Evolutionary conservation across 1,140 invertebrate species (phyloP).

Genomic region (Helicoverpa zea): DNA sequence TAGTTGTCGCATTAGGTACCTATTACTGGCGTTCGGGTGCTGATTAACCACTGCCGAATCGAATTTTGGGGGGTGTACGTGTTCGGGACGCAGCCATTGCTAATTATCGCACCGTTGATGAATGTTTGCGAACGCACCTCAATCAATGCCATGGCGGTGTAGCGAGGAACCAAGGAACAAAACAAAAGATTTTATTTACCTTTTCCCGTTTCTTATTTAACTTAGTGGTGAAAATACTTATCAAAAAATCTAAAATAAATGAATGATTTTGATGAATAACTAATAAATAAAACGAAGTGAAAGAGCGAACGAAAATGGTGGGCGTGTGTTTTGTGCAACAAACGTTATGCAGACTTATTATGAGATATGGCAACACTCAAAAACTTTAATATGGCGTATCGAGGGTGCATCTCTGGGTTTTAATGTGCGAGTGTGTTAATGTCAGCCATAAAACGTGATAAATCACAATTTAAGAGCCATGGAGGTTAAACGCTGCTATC

Average conservation of each 20-base stretch:
- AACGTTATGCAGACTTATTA: constrained; percentile 80
- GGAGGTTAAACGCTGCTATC: constrained; percentile 16
- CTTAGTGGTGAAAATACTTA: background rate
- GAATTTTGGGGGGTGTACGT: constrained; percentile 53
- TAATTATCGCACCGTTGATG: constrained; percentile 56
- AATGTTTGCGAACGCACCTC: constrained; percentile 59
- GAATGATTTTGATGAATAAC: too few relatives aligned
- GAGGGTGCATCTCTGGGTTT: constrained; percentile 8
- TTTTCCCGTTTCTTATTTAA: background rate
- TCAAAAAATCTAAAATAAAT: constrained; percentile 42
- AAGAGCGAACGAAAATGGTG: constrained; percentile 55
- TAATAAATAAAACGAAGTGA: constrained; percentile 63
- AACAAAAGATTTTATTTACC: background rate
- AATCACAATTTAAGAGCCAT: constrained; percentile 18
- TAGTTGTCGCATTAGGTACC: constrained; percentile 83
- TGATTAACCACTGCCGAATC: constrained; percentile 67
- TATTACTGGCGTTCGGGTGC: constrained; percentile 72
- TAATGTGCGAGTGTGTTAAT: constrained; percentile 21
- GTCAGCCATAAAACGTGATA: constrained; percentile 23
- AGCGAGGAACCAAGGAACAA: background rate
- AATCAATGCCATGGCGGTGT: constrained; percentile 45
- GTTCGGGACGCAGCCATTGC: constrained; percentile 44
- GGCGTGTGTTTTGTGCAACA: constrained; percentile 59
- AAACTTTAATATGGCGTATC: constrained; percentile 23
- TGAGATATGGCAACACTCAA: constrained; percentile 72